Evolutionary conservation across 2,797 vertebrate genomes (phyloP).

Genomic region (Chaetophractus vellerosus): DNA sequence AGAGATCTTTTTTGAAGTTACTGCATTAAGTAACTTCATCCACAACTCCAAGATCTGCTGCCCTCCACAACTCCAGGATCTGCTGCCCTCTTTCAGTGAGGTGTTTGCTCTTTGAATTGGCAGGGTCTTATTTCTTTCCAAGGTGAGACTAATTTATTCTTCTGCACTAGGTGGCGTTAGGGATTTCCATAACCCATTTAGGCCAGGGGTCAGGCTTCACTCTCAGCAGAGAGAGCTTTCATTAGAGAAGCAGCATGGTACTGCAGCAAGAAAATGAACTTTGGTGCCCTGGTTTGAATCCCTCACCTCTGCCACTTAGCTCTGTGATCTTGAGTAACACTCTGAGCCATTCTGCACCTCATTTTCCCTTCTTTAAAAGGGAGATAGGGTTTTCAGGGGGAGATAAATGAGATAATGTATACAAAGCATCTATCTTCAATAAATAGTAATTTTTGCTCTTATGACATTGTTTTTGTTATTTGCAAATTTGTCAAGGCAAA

Average conservation of each 20-base stretch:
- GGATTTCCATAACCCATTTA: conserved; percentile 9
- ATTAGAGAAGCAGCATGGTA: conserved; percentile 27
- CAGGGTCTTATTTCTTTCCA: conserved; percentile 50
- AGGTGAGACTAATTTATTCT: conserved; percentile 12
- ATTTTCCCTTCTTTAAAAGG: conserved; percentile 1
- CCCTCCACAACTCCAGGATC: conserved; percentile 6
- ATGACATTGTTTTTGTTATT: not conserved
- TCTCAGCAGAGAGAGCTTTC: conserved; percentile 23
- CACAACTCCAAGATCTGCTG: conserved; percentile 20
- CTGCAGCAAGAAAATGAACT: conserved; percentile 44
- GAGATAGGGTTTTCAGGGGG: not conserved
- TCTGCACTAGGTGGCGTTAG: conserved; percentile 49
- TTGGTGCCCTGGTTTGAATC: conserved; percentile 59
- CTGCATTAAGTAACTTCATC: not conserved
- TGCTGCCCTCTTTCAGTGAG: not conserved
- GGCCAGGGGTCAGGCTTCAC: not conserved
- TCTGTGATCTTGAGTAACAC: not conserved
- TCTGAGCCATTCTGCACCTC: not conserved
- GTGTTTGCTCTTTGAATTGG: conserved; percentile 43
- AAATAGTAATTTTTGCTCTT: conserved; percentile 30
- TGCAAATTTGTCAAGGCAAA: conserved; percentile 47
- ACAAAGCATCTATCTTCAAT: not conserved
- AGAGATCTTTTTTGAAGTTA: conserved; percentile 26
- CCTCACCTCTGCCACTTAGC: not conserved
- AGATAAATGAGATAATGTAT: not conserved